phyloP scores from a whole-genome alignment of 2,113 vertebrate genomes.

The Gambusia holbrooki region DNA sequence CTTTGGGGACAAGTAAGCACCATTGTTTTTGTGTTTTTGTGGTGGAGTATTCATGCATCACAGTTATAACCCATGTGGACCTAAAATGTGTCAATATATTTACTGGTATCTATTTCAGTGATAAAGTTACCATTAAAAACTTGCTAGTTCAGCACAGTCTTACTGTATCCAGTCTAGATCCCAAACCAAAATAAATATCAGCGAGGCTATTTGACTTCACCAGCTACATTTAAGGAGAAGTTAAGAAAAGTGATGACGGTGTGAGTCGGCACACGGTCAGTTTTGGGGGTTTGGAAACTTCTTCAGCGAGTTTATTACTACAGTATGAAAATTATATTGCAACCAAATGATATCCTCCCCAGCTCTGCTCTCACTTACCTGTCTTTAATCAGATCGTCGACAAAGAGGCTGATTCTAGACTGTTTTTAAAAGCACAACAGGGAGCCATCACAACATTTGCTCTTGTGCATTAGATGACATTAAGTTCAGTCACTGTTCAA shows the following conservation, averaged over 20 bases:
- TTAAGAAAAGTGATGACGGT: not conserved
- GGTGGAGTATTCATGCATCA: not conserved
- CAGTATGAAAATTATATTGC: too few relatives aligned
- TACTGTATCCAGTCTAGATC: too few relatives aligned
- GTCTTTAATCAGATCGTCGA: too few relatives aligned
- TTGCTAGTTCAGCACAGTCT: not conserved
- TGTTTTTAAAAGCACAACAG: too few relatives aligned
- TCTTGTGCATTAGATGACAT: too few relatives aligned
- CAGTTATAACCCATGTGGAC: not conserved
- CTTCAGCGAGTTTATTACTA: too few relatives aligned
- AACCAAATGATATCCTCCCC: too few relatives aligned
- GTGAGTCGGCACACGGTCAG: not conserved
- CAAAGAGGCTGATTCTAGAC: too few relatives aligned
- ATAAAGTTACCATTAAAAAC: not conserved
- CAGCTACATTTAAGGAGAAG: not conserved
- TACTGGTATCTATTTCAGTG: not conserved
- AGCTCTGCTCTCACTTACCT: too few relatives aligned
- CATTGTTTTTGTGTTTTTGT: not conserved
- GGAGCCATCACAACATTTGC: too few relatives aligned
- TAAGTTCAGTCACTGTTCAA: too few relatives aligned
- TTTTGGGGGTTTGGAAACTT: too few relatives aligned
- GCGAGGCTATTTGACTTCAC: not conserved
- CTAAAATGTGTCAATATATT: not conserved
- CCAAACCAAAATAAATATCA: not conserved
- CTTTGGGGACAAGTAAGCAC: conserved; percentile 95